Conservation (phyloP, 2,797 vertebrate genomes). For the Chaunax sp. region DNA sequence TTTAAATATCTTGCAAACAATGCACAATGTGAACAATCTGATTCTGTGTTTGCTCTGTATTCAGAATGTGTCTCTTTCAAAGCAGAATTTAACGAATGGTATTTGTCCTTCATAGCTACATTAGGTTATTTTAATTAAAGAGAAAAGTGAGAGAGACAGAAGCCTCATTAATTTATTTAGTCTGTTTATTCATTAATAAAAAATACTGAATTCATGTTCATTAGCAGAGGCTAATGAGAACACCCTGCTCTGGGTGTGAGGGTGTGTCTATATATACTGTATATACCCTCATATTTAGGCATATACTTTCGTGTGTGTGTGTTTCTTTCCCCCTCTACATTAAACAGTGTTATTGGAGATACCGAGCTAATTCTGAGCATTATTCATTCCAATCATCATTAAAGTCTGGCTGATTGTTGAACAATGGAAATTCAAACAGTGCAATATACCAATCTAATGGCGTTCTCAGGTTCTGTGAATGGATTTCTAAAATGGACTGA, state of each 20-base stretch:
- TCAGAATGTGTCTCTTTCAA: background rate
- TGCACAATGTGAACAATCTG: background rate
- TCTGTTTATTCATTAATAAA: conserved; percentile 65
- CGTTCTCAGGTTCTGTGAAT: conserved; percentile 18
- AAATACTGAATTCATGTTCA: conserved; percentile 67
- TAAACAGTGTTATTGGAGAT: conserved; percentile 43
- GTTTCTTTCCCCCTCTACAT: conserved; percentile 3
- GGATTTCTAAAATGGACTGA: background rate
- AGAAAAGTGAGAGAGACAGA: conserved; percentile 34
- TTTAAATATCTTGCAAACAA: too few species aligned
- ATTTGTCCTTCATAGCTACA: conserved; percentile 39
- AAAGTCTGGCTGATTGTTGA: conserved; percentile 21
- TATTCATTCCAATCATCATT: conserved; percentile 52
- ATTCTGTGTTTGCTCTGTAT: background rate
- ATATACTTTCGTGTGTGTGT: background rate
- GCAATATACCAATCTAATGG: conserved; percentile 3
- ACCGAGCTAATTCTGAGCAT: conserved; percentile 30
- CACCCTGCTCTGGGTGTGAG: conserved; percentile 26
- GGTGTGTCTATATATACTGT: background rate
- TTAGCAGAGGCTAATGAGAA: conserved; percentile 68
- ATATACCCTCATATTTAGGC: too few species aligned
- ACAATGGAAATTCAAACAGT: conserved; percentile 22
- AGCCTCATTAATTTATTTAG: conserved; percentile 59
- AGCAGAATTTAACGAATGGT: conserved; percentile 19
- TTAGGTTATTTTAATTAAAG: conserved; percentile 60